These are phyloP conservation scores for Argentina silus DNA, from an alignment of 2,797 vertebrate genomes.

Conservation along the genomic window DNA sequence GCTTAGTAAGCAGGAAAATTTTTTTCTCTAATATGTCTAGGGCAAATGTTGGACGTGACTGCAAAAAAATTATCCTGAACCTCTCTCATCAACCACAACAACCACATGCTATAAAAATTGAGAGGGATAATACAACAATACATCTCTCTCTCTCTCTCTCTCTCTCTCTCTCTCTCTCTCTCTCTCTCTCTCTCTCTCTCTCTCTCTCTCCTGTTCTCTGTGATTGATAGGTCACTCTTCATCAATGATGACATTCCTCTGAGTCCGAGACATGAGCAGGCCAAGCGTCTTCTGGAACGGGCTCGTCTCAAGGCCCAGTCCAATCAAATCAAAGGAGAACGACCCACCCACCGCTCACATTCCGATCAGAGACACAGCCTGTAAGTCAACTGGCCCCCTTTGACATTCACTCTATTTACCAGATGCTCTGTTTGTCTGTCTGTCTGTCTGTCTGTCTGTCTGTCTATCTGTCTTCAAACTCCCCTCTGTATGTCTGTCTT, in stretches of 20 bases:
- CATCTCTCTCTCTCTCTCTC: conserved; percentile 16
- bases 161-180: background rate
- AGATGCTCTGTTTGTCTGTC: background rate
- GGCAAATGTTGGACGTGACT: no score
- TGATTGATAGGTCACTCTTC: conserved; percentile 75
- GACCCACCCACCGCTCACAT: conserved; percentile 70
- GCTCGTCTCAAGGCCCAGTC: conserved; percentile 91
- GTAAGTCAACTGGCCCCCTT: conserved; percentile 59
- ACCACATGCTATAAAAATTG: no score
- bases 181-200: background rate
- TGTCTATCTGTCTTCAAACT: background rate
- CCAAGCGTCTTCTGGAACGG: conserved; percentile 87
- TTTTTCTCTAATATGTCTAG: no score
- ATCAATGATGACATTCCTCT: conserved; percentile 77
- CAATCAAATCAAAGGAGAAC: conserved; percentile 82
- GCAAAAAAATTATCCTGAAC: background rate
- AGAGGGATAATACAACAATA: no score
- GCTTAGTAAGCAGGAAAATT: no score
- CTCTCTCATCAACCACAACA: conserved; percentile 22
- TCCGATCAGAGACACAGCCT: conserved; percentile 63
- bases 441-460: conserved; percentile 6
- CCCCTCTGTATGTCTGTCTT: background rate
- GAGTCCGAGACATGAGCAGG: conserved; percentile 89
- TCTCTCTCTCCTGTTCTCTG: background rate
- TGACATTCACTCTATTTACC: background rate